These are phyloP conservation scores for Heliconius eleuchia DNA, from an alignment of 1,140 invertebrate genomes.

Conservation along the genomic window DNA sequence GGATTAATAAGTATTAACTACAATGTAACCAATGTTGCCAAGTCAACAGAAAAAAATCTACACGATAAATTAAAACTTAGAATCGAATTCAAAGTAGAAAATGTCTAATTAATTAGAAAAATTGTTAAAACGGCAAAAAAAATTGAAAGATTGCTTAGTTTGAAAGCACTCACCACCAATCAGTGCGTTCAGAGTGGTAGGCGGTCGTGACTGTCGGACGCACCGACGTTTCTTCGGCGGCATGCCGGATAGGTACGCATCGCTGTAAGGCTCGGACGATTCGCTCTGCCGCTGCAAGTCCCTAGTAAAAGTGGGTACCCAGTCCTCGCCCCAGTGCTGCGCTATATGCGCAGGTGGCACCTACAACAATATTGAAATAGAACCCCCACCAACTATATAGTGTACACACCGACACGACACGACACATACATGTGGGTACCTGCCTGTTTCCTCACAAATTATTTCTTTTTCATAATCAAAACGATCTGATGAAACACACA, in stretches of 20 bases:
- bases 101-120: too few species aligned
- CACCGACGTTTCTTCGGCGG: conserved; percentile 63
- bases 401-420: conserved; percentile 15
- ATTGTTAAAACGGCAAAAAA: too few species aligned
- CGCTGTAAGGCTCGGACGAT: conserved; percentile 57
- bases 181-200: conserved; percentile 49
- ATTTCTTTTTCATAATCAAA: background rate
- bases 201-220: conserved; percentile 51
- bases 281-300: conserved; percentile 45
- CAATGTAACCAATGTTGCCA: too few species aligned
- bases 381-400: conserved; percentile 26
- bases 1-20: too few species aligned
- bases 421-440: conserved; percentile 5
- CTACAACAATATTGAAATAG: conserved; percentile 42
- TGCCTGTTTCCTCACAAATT: background rate
- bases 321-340: conserved; percentile 59
- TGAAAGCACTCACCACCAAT: conserved; percentile 45
- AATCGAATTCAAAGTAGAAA: too few species aligned
- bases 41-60: too few species aligned
- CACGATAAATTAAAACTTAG: too few species aligned
- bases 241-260: conserved; percentile 67
- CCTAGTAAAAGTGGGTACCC: conserved; percentile 56
- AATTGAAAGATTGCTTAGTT: too few species aligned
- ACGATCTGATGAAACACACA: background rate
- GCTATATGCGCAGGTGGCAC: conserved; percentile 52